Conservation (phyloP, 2,113 vertebrate species). For the Gambusia holbrooki region DNA sequence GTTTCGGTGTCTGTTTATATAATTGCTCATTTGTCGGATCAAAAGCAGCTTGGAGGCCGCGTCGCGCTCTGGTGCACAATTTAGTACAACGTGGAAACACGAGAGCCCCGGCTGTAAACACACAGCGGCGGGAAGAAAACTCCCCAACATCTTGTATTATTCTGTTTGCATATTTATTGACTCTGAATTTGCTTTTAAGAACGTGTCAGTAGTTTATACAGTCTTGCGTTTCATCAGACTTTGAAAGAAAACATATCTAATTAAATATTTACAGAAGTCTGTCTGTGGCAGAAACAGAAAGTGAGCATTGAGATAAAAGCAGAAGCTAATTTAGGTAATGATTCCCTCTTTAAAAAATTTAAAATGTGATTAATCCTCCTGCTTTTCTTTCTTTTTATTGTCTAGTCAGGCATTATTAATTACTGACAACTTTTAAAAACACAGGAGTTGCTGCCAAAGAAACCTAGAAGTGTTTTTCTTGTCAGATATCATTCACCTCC, state of each 20-base stretch:
- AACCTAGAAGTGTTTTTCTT: not conserved
- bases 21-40: not conserved
- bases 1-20: not conserved
- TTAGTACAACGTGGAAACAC: conserved; percentile 8
- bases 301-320: conserved; percentile 8
- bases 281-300: not conserved
- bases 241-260: conserved; percentile 14
- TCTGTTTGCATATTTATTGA: conserved; percentile 5
- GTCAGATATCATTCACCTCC: conserved; percentile 13
- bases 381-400: not conserved
- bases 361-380: not conserved
- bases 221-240: conserved; percentile 14
- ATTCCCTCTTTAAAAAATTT: not conserved
- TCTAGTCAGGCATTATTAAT: not conserved
- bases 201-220: conserved; percentile 7
- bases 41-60: not conserved
- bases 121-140: not conserved
- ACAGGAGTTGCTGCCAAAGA: not conserved
- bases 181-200: not conserved
- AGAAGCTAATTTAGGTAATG: not conserved
- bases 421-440: not conserved
- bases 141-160: conserved; percentile 13
- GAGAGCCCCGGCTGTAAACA: not conserved
- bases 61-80: not conserved
- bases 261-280: conserved; percentile 21